phyloP scores from a whole-genome alignment of 2,888 invertebrate species.

The Eucriotettix oculatus region DNA sequence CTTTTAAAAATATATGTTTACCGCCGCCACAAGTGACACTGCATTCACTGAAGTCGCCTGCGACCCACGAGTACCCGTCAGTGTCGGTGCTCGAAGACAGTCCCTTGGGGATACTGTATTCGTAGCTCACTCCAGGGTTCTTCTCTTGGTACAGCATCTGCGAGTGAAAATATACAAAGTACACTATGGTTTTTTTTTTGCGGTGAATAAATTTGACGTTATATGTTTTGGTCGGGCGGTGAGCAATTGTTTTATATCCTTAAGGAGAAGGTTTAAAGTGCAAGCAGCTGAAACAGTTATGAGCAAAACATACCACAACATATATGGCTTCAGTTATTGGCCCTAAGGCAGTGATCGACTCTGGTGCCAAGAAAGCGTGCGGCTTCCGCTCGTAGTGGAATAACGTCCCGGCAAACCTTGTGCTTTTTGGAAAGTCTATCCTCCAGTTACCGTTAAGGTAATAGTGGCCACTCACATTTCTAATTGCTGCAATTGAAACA shows the following conservation, averaged over 20 bases:
- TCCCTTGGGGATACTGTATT: constrained; percentile 72
- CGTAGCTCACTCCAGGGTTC: constrained; percentile 74
- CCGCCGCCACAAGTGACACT: constrained; percentile 84
- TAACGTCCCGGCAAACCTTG: constrained; percentile 63
- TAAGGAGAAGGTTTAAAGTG: too few species aligned
- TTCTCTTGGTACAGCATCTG: constrained; percentile 67
- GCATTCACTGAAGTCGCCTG: constrained; percentile 62
- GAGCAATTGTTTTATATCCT: too few species aligned
- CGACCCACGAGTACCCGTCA: constrained; percentile 71
- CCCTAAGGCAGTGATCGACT: constrained; percentile 66
- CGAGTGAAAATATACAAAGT: constrained; percentile 15
- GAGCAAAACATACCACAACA: constrained; percentile 46
- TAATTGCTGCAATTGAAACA: constrained; percentile 44
- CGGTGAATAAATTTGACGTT: background rate
- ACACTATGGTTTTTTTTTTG: too few species aligned
- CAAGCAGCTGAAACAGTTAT: too few species aligned
- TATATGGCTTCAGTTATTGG: constrained; percentile 82
- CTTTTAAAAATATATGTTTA: constrained; percentile 19
- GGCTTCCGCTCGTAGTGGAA: constrained; percentile 80
- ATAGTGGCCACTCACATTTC: constrained; percentile 66
- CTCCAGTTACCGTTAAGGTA: constrained; percentile 90
- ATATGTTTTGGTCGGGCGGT: constrained; percentile 7
- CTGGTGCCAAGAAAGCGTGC: constrained; percentile 67
- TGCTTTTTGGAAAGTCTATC: constrained; percentile 73
- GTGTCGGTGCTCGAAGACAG: constrained; percentile 41